These are phyloP conservation scores for Watsonalla cultraria DNA, from an alignment of 2,888 invertebrate species.

Conservation along the genomic window DNA sequence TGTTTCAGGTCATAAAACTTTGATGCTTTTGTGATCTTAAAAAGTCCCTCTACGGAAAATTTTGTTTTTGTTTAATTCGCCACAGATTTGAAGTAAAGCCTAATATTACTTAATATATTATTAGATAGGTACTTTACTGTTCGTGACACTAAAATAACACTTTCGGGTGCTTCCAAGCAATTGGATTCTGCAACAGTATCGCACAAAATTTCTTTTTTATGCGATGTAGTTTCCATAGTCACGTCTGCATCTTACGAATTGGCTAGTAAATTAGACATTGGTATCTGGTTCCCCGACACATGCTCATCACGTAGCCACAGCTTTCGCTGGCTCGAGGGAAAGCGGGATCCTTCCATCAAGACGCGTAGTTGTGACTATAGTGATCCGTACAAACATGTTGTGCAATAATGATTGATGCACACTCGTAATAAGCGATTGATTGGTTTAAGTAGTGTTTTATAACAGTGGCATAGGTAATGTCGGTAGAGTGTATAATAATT, in stretches of 20 bases:
- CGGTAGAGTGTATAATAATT: too few species aligned
- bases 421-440: background rate
- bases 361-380: background rate
- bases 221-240: conserved; percentile 37
- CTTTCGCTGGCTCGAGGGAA: conserved; percentile 50
- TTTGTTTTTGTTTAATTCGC: too few species aligned
- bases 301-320: conserved; percentile 55
- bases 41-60: too few species aligned
- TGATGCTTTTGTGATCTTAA: conserved; percentile 2
- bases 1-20: conserved; percentile 20
- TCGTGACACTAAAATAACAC: too few species aligned
- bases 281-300: conserved; percentile 24
- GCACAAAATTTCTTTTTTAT: conserved; percentile 20
- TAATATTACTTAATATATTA: too few species aligned
- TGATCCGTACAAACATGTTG: background rate
- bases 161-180: too few species aligned
- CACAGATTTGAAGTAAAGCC: too few species aligned
- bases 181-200: too few species aligned
- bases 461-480: too few species aligned
- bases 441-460: too few species aligned
- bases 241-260: conserved; percentile 44
- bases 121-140: too few species aligned
- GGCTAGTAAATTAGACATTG: conserved; percentile 41
- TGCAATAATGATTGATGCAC: background rate
- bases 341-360: conserved; percentile 15